Conservation (phyloP, 2,113 vertebrate genomes). For the Cynopterus brachyotis region DNA sequence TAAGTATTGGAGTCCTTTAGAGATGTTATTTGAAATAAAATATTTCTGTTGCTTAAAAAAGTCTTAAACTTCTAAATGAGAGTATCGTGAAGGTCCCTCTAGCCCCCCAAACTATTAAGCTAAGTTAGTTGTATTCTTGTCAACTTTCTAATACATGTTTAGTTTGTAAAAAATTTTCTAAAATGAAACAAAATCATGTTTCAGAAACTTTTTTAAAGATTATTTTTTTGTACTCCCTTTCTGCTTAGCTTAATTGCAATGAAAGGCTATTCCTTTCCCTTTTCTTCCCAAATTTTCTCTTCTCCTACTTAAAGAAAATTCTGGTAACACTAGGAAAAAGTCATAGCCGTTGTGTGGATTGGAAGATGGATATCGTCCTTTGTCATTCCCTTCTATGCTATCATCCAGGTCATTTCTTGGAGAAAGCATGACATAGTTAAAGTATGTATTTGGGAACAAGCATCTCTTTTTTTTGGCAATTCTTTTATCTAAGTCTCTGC, state of each 20-base stretch:
- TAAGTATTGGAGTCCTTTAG: neutral
- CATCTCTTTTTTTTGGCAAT: neutral
- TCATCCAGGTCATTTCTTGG: neutral
- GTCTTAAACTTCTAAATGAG: neutral
- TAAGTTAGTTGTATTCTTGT: neutral
- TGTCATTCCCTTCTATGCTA: neutral
- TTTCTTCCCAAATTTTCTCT: neutral
- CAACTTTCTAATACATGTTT: neutral
- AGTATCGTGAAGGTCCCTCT: neutral
- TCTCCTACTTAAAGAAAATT: neutral
- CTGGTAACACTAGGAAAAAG: neutral
- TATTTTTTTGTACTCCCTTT: neutral
- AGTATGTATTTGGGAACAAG: neutral
- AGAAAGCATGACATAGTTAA: neutral
- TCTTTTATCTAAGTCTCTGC: neutral
- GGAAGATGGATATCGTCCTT: neutral
- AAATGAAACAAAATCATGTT: neutral
- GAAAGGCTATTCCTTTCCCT: neutral
- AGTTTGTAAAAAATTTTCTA: neutral
- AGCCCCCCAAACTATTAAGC: neutral
- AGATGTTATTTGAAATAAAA: constrained; percentile 46
- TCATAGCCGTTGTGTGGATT: neutral
- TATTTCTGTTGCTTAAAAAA: neutral
- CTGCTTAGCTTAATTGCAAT: neutral
- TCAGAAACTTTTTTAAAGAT: neutral